phyloP scores from a whole-genome alignment of 1,140 invertebrate genomes.

The Meteorus sp. region DNA sequence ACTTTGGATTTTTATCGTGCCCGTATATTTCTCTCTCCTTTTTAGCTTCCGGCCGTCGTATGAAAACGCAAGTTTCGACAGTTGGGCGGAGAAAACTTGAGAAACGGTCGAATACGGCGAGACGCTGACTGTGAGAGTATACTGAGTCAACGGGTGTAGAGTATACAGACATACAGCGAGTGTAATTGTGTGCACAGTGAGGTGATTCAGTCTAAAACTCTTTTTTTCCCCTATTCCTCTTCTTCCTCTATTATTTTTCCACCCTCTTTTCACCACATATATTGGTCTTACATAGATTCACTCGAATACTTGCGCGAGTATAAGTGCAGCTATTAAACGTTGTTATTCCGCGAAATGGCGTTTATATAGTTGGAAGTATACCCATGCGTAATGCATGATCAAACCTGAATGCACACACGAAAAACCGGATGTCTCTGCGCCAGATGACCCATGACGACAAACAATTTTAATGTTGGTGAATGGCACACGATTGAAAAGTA shows the following conservation, averaged over 20 bases:
- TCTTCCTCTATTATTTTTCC: no score
- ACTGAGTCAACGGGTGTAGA: not conserved
- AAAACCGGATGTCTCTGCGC: slow-evolving; percentile 26
- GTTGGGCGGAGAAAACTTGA: slow-evolving; percentile 15
- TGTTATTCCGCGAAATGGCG: not conserved
- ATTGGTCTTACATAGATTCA: not conserved
- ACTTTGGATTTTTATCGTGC: slow-evolving; percentile 9
- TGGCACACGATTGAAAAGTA: not conserved
- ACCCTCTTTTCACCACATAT: not conserved
- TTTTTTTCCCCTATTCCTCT: no score
- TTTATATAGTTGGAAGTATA: not conserved
- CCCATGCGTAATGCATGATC: slow-evolving; percentile 18
- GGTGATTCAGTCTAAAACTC: not conserved
- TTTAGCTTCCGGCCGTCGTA: slow-evolving; percentile 1
- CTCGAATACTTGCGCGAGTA: not conserved
- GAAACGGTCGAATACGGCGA: slow-evolving; percentile 7
- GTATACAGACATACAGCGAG: not conserved
- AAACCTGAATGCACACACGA: slow-evolving; percentile 18
- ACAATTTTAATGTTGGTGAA: slow-evolving; percentile 6
- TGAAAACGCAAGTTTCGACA: slow-evolving; percentile 15
- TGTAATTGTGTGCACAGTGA: not conserved
- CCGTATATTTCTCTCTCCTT: not conserved
- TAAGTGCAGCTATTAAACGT: not conserved
- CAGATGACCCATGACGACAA: slow-evolving; percentile 14
- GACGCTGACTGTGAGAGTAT: slow-evolving; percentile 1